These are phyloP conservation scores for Abrostola triplasia DNA, from an alignment of 2,888 invertebrate species.

Conservation along the genomic window DNA sequence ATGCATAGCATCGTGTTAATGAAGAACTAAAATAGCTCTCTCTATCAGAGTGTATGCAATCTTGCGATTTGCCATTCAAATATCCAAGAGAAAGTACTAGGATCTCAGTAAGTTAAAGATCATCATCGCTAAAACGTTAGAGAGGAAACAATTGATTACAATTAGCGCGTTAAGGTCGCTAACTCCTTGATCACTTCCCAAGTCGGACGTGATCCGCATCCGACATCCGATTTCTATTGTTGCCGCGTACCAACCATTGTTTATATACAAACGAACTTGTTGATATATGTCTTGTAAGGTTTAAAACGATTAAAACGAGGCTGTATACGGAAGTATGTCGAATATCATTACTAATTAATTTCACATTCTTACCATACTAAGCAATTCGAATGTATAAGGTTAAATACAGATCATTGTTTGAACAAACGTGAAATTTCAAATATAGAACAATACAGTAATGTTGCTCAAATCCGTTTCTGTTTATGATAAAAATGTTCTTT, in stretches of 20 bases:
- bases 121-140: conserved; percentile 16
- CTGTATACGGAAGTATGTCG: conserved; percentile 3
- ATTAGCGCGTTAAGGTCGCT: conserved; percentile 51
- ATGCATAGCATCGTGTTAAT: too few relatives aligned
- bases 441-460: neutral
- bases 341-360: conserved; percentile 16
- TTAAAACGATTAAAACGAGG: conserved; percentile 30
- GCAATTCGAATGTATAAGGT: neutral
- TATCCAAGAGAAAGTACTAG: conserved; percentile 2
- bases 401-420: neutral
- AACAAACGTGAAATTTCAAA: neutral
- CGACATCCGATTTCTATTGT: conserved; percentile 57
- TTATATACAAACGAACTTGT: conserved; percentile 17
- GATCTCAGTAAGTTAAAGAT: conserved; percentile 5
- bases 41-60: neutral
- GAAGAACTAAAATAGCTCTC: too few relatives aligned
- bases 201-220: conserved; percentile 53
- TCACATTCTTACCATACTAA: neutral
- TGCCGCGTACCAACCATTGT: conserved; percentile 33
- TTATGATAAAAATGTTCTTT: conserved; percentile 5
- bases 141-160: conserved; percentile 36
- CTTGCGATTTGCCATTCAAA: neutral
- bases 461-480: conserved; percentile 10
- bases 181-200: conserved; percentile 58
- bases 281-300: conserved; percentile 9